Evolutionary conservation across 2,113 vertebrate genomes (phyloP).

Genomic region (Psilopogon haemacephalus): DNA sequence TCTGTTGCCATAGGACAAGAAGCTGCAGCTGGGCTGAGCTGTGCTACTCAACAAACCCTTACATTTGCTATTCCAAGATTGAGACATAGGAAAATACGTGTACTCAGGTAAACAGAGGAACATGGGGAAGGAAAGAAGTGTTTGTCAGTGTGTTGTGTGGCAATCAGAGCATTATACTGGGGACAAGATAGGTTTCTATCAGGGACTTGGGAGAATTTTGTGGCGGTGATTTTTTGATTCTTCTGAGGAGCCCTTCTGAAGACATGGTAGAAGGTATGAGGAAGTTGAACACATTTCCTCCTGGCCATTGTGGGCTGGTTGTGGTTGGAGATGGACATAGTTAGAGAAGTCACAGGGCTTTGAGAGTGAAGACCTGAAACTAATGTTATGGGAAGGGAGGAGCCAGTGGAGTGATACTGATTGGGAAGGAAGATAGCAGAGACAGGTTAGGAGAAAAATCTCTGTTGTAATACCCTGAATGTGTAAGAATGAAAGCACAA

Average conservation of each 20-base stretch:
- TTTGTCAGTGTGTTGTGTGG: background rate
- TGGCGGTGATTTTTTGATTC: background rate
- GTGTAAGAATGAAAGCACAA: background rate
- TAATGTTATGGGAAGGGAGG: background rate
- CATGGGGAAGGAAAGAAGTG: background rate
- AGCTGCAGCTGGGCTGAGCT: conserved; percentile 43
- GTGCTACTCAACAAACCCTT: background rate
- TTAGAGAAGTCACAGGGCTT: background rate
- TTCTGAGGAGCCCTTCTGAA: background rate
- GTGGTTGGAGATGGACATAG: background rate
- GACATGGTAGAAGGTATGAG: accelerated
- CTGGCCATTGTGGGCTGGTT: background rate
- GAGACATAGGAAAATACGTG: background rate
- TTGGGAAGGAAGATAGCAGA: background rate
- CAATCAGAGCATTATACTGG: background rate
- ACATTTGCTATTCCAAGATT: background rate
- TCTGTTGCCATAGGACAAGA: conserved; percentile 27
- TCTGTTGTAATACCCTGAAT: accelerated
- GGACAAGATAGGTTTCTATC: background rate
- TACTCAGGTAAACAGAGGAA: background rate
- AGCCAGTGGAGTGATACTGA: background rate
- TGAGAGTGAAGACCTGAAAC: background rate
- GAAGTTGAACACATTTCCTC: background rate
- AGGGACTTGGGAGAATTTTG: background rate
- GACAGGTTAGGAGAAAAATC: background rate